Percentiles rank a stretch among this genome's conserved stretches.
Evolutionary conservation across 2,888 invertebrate species (phyloP).

Genomic region (Allygus modestus): DNA sequence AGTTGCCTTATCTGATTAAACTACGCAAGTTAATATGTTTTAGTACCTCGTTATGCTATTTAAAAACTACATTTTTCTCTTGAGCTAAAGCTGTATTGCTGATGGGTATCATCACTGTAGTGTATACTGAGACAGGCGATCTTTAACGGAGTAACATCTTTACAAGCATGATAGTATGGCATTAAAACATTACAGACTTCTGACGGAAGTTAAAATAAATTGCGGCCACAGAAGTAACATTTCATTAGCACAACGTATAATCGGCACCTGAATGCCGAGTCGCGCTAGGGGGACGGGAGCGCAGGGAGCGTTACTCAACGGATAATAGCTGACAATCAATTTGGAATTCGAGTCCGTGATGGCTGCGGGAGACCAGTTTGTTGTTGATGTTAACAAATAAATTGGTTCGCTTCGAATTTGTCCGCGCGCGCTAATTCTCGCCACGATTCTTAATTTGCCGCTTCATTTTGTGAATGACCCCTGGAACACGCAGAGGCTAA

Average conservation of each 20-base stretch:
- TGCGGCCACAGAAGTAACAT: neutral
- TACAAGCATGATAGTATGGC: no score
- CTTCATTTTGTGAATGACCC: conserved; percentile 42
- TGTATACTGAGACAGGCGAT: no score
- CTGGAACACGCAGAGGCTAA: neutral
- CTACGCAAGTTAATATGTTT: no score
- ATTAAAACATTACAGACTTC: neutral
- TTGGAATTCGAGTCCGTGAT: conserved; percentile 30
- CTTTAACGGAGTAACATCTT: no score
- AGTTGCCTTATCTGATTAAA: no score
- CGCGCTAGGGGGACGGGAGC: neutral
- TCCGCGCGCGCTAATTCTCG: conserved; percentile 16
- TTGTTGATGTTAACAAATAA: conserved; percentile 51
- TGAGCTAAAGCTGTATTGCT: no score
- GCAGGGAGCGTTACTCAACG: neutral
- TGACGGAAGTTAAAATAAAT: neutral
- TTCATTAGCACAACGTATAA: neutral
- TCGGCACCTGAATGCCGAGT: neutral
- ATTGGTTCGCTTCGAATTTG: conserved; percentile 49
- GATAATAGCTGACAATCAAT: conserved; percentile 50
- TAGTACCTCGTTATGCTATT: no score
- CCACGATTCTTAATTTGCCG: conserved; percentile 42
- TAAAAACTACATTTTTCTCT: no score
- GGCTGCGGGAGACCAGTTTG: conserved; percentile 34
- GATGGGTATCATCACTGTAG: no score